A percentile compares a stretch with the other conserved stretches of the same genome.
Conservation (phyloP, 2,797 vertebrate genomes). For the Enteromius mattozi region DNA sequence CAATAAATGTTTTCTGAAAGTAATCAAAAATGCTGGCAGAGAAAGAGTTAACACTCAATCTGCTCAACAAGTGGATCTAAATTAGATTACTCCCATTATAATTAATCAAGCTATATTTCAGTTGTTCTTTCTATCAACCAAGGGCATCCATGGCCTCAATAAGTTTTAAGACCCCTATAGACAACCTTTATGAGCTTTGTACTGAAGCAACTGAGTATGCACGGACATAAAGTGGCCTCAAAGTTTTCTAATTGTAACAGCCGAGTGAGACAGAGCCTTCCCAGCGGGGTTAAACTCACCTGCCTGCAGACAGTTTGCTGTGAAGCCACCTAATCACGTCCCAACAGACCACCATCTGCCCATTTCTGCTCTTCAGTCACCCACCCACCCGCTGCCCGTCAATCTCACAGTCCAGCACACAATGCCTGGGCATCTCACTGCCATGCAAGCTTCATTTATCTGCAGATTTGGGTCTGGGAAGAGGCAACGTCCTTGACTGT, state of each 20-base stretch:
- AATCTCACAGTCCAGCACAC: conserved; percentile 62
- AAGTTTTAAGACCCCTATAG: background rate
- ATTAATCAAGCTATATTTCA: background rate
- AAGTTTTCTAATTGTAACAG: conserved; percentile 45
- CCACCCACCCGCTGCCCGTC: conserved; percentile 49
- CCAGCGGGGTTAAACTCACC: conserved; percentile 49
- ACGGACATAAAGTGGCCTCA: conserved; percentile 28
- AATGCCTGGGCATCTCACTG: conserved; percentile 44
- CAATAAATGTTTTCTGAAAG: background rate
- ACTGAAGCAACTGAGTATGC: background rate
- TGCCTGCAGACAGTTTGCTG: conserved; percentile 50
- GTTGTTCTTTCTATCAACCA: background rate
- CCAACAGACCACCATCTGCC: conserved; percentile 60
- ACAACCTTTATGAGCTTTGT: background rate
- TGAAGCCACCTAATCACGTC: conserved; percentile 56
- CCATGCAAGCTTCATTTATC: conserved; percentile 57
- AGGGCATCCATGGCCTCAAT: background rate
- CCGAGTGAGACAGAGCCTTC: conserved; percentile 18
- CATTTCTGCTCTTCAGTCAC: conserved; percentile 37
- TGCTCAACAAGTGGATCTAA: background rate
- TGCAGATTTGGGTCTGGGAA: conserved; percentile 50
- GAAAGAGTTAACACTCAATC: background rate
- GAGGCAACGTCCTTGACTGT: conserved; percentile 55
- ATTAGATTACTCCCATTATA: background rate
- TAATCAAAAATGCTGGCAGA: background rate